Base-by-base conservation (phyloP, 2,797 vertebrate species). In the Myotis vivesi region DNA sequence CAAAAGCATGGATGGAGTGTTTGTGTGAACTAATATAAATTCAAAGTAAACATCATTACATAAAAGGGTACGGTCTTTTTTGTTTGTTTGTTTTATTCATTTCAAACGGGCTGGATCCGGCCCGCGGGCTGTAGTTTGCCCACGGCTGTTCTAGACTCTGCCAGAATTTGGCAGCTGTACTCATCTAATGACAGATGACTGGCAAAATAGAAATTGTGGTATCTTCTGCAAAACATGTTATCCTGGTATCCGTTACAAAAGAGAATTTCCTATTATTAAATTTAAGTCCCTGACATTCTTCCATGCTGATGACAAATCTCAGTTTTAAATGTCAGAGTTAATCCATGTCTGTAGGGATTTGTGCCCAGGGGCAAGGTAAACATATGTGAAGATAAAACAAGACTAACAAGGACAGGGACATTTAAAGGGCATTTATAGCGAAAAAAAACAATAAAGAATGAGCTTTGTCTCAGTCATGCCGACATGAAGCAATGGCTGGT, bases 241-340 rank as follows among this genome's bases (percentile, higher is more conserved):
- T 44, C 22, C 22, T 55, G 19, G 53, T n/a, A 88, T 41, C 36
- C 41, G 55, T 28, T 55, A 66, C 46, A 91, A 69, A 92, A 81
- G 0, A 83, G 75, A 84, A 66, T 64, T 68, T 55, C 62, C 84
- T 79, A 64, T 89, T 73, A 87, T n/a, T 86, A 66, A 86, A 91
- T 72, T 44, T 77, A 84, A 92, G 20, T 83, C 38, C 81, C 83
- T 66, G 73, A 82, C n/a, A 95, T 87, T 89, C 53, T 92, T 66
- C 53, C 66, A 94, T 23, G n/a, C 36, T 55, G 28, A 91, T 64
- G 57, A 73, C 75, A 81, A 81, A 89, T 69, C 51, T 95, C 2
- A 0, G 49, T 89, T 96, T 92, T 84, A 82, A 91, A 87, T 95
- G 80, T 80, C 83, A 92, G 28, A 88, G 28, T 51, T 51, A 77